Evolutionary conservation across 2,113 vertebrate species (phyloP), one percentile per base, ranked within the genome.

Genomic region (Pterocles burchelli): DNA sequence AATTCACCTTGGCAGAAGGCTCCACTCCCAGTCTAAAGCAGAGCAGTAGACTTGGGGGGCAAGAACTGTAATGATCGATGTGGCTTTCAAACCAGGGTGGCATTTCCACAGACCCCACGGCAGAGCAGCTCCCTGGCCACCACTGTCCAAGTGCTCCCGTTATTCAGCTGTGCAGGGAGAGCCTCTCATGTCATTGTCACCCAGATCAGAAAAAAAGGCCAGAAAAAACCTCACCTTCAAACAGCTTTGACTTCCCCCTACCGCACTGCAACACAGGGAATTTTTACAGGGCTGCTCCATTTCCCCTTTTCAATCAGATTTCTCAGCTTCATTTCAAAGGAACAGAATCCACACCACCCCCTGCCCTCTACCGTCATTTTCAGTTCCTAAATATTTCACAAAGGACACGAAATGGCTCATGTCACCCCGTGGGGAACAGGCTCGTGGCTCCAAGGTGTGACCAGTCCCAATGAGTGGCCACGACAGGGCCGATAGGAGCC

Each of bases 131-230:
- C 24, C 55, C 6, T 13, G 13, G 36, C 74, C 11, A 6, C 22
- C 26, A 2, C 38, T 63, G 1, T 0, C 18, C 11, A 17, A 3
- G 3, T 0, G 1, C 11, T 3, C 55, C 1, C 0, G 1, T 13
- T 3, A 6, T 1, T 26, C 0, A 15, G 11, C 17, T 7, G 17
- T 5, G 12, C 24, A 3, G 13, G 1, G 0, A 14, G 9, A 38
- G 48, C 4, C 26, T 13, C 5, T 7, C 6, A 1, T 9, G 34
- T 3, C 10, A 75, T 0, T 6, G 5, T 15, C 2, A 16, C 46
- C 41, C 11, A 15, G 7, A 33, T 4, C 10, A 4, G 16, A 29
- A 51, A 61, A 22, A 59, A 22, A 48, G 29, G 8, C 13, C 18
- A 29, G 22, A 4, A 14, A 19, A 16, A 59, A 26, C 14, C 0